Evolutionary conservation across 2,113 vertebrate genomes (phyloP), one percentile per base, ranked within the genome.

Genomic region (Ceratotherium simum): DNA sequence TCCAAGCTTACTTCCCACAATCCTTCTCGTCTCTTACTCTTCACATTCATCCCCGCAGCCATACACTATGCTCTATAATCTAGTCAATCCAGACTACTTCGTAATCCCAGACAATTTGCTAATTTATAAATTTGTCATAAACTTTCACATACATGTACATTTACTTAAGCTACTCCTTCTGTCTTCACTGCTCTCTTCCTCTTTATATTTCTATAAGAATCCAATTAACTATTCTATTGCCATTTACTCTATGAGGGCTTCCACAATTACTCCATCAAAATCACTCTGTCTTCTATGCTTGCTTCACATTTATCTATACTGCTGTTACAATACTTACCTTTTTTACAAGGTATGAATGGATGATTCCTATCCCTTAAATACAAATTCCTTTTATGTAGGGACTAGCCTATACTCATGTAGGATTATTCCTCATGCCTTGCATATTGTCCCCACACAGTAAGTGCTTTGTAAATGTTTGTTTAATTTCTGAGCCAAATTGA

Each of bases 401-500:
- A 67, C 27, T 82, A n/a, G 16, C 64, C 20, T 33, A 0, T 42
- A 58, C 27, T 94, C n/a, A 39, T 73, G 88, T 84, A 76, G 46
- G 23, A 62, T 42, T n/a, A 60, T 39, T 92, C 27, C 20, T 73
- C 14, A 8, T 18, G 10, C 2, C 36, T 86, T 60, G 2, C 5
- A 8, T 64, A 46, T 42, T 94, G 14, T 70, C 69, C 48, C 58
- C 29, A 46, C 21, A 60, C 12, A 87, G 33, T 72, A 93, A 73
- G 56, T 69, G 27, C 23, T 90, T 89, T 95, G 8, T 70, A 80
- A 95, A 72, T 81, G 23, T 64, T 81, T 62, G 17, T 48, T 82
- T 86, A 76, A 64, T 96, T 94, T 84, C 64, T 36, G n/a, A 80
- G 86, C 4, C 54, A 92, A 42, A 84, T 60, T 82, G 82, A 91